phyloP scores from a whole-genome alignment of 2,113 vertebrate species.

The Cardinalis cardinalis region DNA sequence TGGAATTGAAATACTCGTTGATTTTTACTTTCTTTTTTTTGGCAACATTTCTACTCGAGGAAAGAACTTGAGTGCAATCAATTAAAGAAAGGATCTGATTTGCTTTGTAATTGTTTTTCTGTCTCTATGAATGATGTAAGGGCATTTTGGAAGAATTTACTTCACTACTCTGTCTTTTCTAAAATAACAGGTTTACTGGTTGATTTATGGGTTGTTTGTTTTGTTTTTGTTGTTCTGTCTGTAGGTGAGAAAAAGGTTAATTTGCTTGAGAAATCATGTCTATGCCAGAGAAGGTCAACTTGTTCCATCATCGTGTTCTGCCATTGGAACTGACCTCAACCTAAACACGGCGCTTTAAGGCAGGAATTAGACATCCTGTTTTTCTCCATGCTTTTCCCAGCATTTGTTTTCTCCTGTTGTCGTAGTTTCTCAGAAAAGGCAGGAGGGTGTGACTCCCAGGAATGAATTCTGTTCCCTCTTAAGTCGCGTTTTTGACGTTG shows the following conservation, averaged over 20 bases:
- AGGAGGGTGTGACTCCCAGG: not conserved
- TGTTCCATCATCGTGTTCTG: constrained; percentile 59
- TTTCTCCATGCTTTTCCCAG: not conserved
- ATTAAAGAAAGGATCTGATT: constrained; percentile 66
- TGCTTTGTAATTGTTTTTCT: constrained; percentile 69
- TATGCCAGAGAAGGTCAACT: constrained; percentile 63
- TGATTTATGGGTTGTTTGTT: constrained; percentile 68
- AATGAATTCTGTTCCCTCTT: not conserved
- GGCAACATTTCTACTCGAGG: constrained; percentile 22
- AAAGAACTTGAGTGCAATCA: constrained; percentile 59
- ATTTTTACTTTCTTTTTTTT: not conserved
- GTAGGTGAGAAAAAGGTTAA: constrained; percentile 65
- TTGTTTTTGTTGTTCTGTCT: constrained; percentile 63
- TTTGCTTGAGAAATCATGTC: constrained; percentile 68
- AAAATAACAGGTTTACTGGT: constrained; percentile 57
- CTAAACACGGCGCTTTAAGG: not conserved
- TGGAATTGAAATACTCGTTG: not conserved
- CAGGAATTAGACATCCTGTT: constrained; percentile 33
- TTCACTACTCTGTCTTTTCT: constrained; percentile 50
- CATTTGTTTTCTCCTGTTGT: not conserved
- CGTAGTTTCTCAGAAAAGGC: not conserved
- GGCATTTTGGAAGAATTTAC: constrained; percentile 59
- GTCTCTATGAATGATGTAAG: constrained; percentile 64
- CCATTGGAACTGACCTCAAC: constrained; percentile 42
- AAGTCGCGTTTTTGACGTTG: fast-evolving